These are phyloP conservation scores for Tribolium madens DNA, from an alignment of 1,140 invertebrate genomes.

Conservation along the genomic window DNA sequence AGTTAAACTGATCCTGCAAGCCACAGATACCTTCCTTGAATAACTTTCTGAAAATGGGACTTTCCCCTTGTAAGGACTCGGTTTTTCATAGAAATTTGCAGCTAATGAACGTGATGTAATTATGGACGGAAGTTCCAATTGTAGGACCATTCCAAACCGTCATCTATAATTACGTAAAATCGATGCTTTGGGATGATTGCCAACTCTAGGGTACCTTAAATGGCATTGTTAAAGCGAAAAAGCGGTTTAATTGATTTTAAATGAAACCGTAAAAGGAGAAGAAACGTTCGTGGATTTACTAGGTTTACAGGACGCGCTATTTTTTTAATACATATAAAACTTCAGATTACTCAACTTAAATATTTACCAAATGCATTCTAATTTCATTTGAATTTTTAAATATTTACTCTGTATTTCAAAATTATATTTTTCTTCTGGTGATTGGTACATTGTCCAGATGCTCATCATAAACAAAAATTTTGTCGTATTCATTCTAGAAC, in stretches of 20 bases:
- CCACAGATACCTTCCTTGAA: not conserved
- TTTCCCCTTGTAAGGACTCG: too few relatives aligned
- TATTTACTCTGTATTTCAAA: constrained; percentile 30
- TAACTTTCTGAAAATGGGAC: not conserved
- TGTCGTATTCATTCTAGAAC: constrained; percentile 11
- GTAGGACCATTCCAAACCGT: not conserved
- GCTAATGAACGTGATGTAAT: not conserved
- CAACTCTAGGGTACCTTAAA: not conserved
- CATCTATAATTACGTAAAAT: constrained; percentile 15
- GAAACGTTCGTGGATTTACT: not conserved
- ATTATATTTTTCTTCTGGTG: constrained; percentile 7
- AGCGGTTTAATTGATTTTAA: constrained; percentile 5
- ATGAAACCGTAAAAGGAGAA: not conserved
- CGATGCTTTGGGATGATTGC: not conserved
- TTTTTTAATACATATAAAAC: not conserved
- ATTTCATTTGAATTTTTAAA: constrained; percentile 34
- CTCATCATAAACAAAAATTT: constrained; percentile 6
- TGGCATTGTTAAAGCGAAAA: not conserved
- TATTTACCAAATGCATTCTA: constrained; percentile 25
- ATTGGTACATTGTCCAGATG: constrained; percentile 26
- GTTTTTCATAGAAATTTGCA: not conserved
- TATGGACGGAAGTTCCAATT: not conserved
- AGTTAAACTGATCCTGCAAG: not conserved
- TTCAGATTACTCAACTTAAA: not conserved
- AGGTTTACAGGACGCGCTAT: too few relatives aligned